A percentile compares a stretch with the other conserved stretches of the same genome.
phyloP scores from a whole-genome alignment of 2,113 vertebrate species.

The Scomber scombrus region DNA sequence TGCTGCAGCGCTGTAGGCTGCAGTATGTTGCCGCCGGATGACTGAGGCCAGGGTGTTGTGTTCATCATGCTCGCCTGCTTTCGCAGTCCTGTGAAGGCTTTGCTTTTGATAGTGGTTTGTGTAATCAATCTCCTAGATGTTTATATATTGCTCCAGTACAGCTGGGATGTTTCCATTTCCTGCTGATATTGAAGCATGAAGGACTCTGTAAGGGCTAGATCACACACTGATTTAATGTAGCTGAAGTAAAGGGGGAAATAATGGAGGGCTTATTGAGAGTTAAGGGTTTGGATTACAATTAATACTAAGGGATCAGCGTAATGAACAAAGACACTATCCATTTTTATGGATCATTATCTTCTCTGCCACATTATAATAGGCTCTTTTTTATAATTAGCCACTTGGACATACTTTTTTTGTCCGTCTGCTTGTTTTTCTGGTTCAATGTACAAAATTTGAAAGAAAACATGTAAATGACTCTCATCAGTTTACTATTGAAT shows the following conservation, averaged over 20 bases:
- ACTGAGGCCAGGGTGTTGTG: slow-evolving; percentile 16
- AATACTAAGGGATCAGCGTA: slow-evolving; percentile 69
- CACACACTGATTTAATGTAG: slow-evolving; percentile 66
- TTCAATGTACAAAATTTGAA: slow-evolving; percentile 30
- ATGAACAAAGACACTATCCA: slow-evolving; percentile 69
- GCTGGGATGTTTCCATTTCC: slow-evolving; percentile 71
- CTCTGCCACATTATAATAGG: slow-evolving; percentile 53
- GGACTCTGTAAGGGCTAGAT: slow-evolving; percentile 44
- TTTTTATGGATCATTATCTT: slow-evolving; percentile 76
- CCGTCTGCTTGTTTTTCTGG: slow-evolving; percentile 46
- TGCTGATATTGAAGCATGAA: slow-evolving; percentile 56
- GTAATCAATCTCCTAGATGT: slow-evolving; percentile 72
- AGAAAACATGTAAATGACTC: slow-evolving; percentile 19
- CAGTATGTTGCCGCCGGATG: slow-evolving; percentile 11
- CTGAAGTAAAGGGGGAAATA: slow-evolving; percentile 64
- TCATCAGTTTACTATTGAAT: slow-evolving; percentile 36
- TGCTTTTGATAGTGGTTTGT: slow-evolving; percentile 74
- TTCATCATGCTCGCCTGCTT: slow-evolving; percentile 25
- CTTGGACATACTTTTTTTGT: slow-evolving; percentile 51
- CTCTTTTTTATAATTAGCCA: slow-evolving; percentile 62
- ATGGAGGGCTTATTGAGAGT: slow-evolving; percentile 56
- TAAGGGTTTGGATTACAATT: slow-evolving; percentile 71
- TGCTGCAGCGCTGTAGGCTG: slow-evolving; percentile 17
- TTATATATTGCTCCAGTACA: slow-evolving; percentile 68
- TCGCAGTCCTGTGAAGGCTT: slow-evolving; percentile 30